phyloP scores from a whole-genome alignment of 2,113 vertebrate species.

The Galbula dea region DNA sequence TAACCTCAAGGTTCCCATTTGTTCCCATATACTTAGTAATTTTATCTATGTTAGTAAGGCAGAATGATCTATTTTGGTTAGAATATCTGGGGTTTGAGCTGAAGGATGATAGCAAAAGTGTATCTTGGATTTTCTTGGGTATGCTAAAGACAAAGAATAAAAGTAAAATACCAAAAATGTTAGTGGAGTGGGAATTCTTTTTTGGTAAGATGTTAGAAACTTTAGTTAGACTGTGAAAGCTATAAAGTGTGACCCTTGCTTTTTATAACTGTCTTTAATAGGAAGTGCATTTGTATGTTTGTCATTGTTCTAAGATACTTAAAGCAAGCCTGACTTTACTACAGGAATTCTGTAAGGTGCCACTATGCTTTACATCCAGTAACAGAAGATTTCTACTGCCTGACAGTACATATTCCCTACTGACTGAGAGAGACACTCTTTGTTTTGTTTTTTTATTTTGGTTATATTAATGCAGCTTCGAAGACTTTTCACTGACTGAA shows the following conservation, averaged over 20 bases:
- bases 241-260: background rate
- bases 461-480: background rate
- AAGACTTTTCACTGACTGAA: background rate
- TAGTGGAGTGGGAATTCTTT: background rate
- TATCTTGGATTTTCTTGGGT: background rate
- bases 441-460: background rate
- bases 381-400: background rate
- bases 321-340: background rate
- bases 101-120: background rate
- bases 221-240: background rate
- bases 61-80: conserved; percentile 11
- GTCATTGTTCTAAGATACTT: background rate
- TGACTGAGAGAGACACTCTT: background rate
- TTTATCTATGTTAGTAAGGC: background rate
- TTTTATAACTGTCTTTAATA: background rate
- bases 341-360: background rate
- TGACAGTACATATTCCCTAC: background rate
- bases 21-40: background rate
- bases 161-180: background rate
- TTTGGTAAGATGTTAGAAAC: background rate
- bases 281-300: background rate
- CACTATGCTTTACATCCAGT: background rate
- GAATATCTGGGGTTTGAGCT: background rate
- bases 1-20: background rate
- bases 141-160: background rate